phyloP scores from a whole-genome alignment of 2,888 invertebrate genomes.

The Kryphioiulus occultus region DNA sequence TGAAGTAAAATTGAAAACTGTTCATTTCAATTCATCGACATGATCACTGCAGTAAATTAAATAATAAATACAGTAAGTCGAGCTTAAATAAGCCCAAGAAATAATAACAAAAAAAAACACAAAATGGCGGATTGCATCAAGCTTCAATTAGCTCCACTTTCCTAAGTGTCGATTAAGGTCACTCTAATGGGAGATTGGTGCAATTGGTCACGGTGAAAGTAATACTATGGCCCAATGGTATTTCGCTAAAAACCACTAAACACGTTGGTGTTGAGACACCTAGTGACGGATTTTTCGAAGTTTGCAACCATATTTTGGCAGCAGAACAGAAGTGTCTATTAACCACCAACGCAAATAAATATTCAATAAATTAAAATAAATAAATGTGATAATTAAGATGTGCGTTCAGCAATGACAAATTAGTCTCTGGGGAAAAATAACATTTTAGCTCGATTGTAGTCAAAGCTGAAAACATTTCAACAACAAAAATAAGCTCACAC shows the following conservation, averaged over 20 bases:
- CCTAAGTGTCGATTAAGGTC: not conserved
- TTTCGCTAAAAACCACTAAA: too few species aligned
- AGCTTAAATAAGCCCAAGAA: not conserved
- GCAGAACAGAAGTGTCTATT: not conserved
- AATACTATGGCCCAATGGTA: not conserved
- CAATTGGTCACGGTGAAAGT: not conserved
- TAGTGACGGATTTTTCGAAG: too few species aligned
- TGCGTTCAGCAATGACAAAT: not conserved
- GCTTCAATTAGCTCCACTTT: not conserved
- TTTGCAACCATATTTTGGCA: not conserved
- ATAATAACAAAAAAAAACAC: not conserved
- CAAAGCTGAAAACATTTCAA: not conserved
- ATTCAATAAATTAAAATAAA: conserved; percentile 29
- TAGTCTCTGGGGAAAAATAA: not conserved
- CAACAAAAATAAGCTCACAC: not conserved
- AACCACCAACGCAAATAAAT: not conserved
- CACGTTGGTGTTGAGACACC: not conserved
- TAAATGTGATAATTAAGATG: not conserved
- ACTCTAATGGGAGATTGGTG: not conserved
- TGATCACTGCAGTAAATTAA: not conserved
- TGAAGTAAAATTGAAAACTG: not conserved
- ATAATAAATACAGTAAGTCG: not conserved
- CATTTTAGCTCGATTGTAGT: not conserved
- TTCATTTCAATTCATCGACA: not conserved
- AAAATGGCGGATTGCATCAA: not conserved